These are phyloP conservation scores for Hybognathus amarus DNA, from an alignment of 2,797 vertebrate genomes.

Conservation along the genomic window DNA sequence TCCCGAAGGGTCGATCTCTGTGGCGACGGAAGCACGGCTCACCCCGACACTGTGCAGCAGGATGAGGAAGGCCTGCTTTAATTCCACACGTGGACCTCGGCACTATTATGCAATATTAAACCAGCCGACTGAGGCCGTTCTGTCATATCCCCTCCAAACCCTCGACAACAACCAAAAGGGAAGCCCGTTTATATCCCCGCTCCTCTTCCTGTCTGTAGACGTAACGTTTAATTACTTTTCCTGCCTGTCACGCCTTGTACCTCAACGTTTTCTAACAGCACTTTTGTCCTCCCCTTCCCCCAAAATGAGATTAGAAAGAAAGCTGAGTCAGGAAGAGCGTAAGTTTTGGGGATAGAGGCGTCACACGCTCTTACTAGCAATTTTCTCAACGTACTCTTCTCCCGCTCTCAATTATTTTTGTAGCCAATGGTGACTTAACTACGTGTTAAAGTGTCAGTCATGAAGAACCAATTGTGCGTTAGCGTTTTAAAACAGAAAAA, in stretches of 20 bases:
- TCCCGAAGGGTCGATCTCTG: conserved; percentile 76
- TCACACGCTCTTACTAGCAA: conserved; percentile 47
- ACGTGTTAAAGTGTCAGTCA: conserved; percentile 59
- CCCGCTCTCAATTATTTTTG: conserved; percentile 44
- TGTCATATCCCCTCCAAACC: conserved; percentile 57
- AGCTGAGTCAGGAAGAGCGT: conserved; percentile 35
- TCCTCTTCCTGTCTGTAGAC: conserved; percentile 33
- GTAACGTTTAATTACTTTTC: conserved; percentile 51
- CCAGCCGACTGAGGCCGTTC: conserved; percentile 87
- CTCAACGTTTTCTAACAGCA: conserved; percentile 76
- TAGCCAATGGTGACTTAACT: conserved; percentile 68
- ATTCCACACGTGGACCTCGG: conserved; percentile 84
- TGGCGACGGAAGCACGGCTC: conserved; percentile 64
- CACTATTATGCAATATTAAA: conserved; percentile 99
- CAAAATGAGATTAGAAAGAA: conserved; percentile 44
- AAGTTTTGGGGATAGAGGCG: neutral
- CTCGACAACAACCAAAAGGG: conserved; percentile 48
- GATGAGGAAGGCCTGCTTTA: conserved; percentile 80
- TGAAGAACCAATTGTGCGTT: conserved; percentile 61
- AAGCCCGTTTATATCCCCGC: conserved; percentile 51
- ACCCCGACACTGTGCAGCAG: conserved; percentile 83
- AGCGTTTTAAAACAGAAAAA: conserved; percentile 38
- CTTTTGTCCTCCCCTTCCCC: conserved; percentile 63
- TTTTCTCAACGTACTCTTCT: conserved; percentile 47
- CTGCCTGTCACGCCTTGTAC: conserved; percentile 68